Percentiles rank a stretch among this genome's conserved stretches.
phyloP scores from a whole-genome alignment of 2,113 vertebrate genomes.

The Larimichthys polyactis region DNA sequence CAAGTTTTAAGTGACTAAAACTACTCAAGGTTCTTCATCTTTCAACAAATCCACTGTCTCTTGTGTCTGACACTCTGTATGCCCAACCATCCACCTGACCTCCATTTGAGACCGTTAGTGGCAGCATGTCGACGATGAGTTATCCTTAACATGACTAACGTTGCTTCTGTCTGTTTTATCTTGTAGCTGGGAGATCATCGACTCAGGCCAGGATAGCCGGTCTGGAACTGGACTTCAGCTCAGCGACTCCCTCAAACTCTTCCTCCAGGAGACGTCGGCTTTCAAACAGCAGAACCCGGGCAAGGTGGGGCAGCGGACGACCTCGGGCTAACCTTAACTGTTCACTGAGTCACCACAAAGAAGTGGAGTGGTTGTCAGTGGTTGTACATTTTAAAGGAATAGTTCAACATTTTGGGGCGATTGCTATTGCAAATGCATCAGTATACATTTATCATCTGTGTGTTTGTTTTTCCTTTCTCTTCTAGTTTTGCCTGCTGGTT shows the following conservation, averaged over 20 bases:
- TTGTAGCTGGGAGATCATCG: constrained; percentile 90
- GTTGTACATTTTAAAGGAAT: no score
- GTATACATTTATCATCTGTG: not conserved
- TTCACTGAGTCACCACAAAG: not conserved
- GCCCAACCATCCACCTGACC: no score
- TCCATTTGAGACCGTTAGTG: not conserved
- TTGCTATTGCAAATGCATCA: not conserved
- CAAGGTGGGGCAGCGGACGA: constrained; percentile 86
- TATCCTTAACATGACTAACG: not conserved
- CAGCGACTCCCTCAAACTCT: constrained; percentile 88
- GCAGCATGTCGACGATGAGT: no score
- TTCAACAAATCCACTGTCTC: not conserved
- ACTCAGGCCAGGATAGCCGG: constrained; percentile 86
- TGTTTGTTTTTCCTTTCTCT: constrained; percentile 32
- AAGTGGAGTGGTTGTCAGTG: not conserved
- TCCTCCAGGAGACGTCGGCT: constrained; percentile 94
- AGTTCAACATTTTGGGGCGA: no score
- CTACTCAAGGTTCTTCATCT: no score
- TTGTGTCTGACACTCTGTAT: not conserved
- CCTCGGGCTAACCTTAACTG: fast-evolving
- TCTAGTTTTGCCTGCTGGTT: constrained; percentile 96
- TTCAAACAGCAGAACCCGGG: constrained; percentile 98
- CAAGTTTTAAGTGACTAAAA: no score
- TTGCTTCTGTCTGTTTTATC: not conserved
- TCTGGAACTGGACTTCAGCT: constrained; percentile 87